Evolutionary conservation across 1,140 invertebrate species (phyloP).

Genomic region (Bacillus rossius): DNA sequence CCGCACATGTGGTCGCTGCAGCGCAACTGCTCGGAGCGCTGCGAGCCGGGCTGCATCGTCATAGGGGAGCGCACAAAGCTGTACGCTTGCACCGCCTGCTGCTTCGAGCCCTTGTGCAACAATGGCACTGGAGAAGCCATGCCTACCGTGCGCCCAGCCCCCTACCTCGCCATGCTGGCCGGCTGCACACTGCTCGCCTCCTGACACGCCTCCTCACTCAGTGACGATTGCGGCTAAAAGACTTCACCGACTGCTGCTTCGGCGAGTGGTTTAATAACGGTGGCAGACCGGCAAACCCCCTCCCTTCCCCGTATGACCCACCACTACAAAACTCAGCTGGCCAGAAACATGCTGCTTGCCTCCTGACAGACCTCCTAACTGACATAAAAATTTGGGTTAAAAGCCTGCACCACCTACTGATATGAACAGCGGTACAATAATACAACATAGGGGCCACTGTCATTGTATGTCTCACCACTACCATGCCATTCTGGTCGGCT

Average conservation of each 20-base stretch:
- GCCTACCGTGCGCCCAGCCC: not conserved
- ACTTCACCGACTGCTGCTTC: too few species aligned
- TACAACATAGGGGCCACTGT: too few species aligned
- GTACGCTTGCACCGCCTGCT: slow-evolving; percentile 77
- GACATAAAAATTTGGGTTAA: too few species aligned
- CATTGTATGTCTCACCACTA: too few species aligned
- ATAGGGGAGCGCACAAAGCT: slow-evolving; percentile 81
- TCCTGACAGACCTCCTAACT: not conserved
- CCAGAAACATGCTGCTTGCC: not conserved
- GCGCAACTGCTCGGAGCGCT: slow-evolving; percentile 71
- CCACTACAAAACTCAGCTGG: too few species aligned
- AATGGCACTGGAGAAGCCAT: slow-evolving; percentile 48
- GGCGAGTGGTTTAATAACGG: too few species aligned
- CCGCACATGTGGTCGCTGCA: slow-evolving; percentile 76
- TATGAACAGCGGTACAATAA: too few species aligned
- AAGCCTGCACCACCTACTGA: too few species aligned
- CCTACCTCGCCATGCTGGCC: not conserved
- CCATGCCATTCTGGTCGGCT: too few species aligned
- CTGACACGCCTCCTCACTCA: not conserved
- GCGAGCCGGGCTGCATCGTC: slow-evolving; percentile 78
- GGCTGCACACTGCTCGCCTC: not conserved
- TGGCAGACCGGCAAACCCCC: too few species aligned
- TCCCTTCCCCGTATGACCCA: too few species aligned
- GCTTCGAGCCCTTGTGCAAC: slow-evolving; percentile 69
- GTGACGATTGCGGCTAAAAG: too few species aligned